Evolutionary conservation across 1,140 invertebrate species (phyloP), one percentile per base, ranked within the genome.

Genomic region (Solenopsis fugax): DNA sequence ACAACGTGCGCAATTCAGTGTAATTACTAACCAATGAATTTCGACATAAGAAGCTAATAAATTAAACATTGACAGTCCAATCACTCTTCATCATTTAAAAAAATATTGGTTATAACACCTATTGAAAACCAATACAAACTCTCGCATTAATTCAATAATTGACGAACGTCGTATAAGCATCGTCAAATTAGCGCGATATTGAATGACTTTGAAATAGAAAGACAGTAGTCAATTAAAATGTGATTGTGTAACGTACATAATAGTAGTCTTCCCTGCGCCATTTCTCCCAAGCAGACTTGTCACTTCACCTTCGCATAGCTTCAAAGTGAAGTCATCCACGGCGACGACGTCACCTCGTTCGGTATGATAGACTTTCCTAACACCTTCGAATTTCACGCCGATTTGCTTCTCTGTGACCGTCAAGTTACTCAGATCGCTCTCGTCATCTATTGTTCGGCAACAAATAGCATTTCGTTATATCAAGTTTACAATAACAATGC

Each of bases 261-360:
- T 96, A 64, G 97, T 98, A 37, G 97, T 98, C 94, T 98, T 98
- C 5, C 98, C 98, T 21, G 98, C 97, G 29, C 98, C 98, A 90
- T 98, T 98, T 86, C 97, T 97, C 0, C 98, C 98, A 5, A 98
- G 94, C 12, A 99, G 94, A 52, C 96, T 96, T 0, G 97, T 97
- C 21, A 97, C 96, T 90, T 97, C 96, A 4, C 96, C 96, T 77
- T 95, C 96, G 87, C 96, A 96, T 9, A 98, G 95, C 90, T 97
- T 97, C 52, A 98, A 92, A 50, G 95, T 97, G 2, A 98, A 96
- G 84, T 97, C 96, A 60, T 97, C 96, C 0, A 98, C 96, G 0
- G 97, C 97, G 7, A 94, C 87, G 16, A 92, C 88, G n/a, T 94
- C 92, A 18, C 93, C 93, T 71, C 88, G 90, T 71, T 94, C 92